These are phyloP conservation scores for Drosophila basisetae DNA, from an alignment of 2,888 invertebrate species.

Conservation along the genomic window DNA sequence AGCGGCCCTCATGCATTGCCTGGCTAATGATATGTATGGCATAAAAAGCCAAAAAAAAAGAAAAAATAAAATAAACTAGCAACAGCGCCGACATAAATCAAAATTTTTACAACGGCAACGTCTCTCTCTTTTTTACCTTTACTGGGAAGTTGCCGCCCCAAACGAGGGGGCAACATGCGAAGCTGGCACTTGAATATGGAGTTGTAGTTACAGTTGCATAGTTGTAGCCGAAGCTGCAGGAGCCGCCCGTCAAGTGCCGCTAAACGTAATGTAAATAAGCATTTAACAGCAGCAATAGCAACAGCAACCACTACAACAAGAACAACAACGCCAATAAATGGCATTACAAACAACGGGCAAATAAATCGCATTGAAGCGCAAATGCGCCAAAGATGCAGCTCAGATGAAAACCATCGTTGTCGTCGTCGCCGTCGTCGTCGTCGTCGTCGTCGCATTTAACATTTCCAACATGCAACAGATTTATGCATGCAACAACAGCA, in stretches of 20 bases:
- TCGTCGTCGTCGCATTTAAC: constrained; percentile 65
- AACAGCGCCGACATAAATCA: constrained; percentile 68
- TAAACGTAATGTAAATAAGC: constrained; percentile 83
- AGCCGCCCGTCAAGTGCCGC: constrained; percentile 71
- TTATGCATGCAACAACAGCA: constrained; percentile 74
- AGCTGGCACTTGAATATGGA: constrained; percentile 55
- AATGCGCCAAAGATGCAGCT: constrained; percentile 72
- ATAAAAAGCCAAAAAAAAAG: constrained; percentile 48
- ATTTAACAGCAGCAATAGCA: constrained; percentile 71
- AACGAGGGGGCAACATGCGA: constrained; percentile 38
- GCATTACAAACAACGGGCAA: constrained; percentile 79
- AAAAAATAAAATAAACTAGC: constrained; percentile 32
- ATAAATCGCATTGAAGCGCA: constrained; percentile 81
- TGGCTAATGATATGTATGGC: constrained; percentile 74
- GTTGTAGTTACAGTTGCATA: constrained; percentile 19
- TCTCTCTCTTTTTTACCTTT: constrained; percentile 42
- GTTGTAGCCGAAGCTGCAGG: constrained; percentile 23
- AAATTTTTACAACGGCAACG: constrained; percentile 62
- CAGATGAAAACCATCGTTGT: constrained; percentile 59
- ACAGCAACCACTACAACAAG: constrained; percentile 14
- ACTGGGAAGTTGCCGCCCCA: constrained; percentile 55
- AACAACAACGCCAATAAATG: constrained; percentile 71
- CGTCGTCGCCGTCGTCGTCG: constrained; percentile 28
- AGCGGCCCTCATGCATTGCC: constrained; percentile 32
- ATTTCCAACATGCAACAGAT: constrained; percentile 82